Evolutionary conservation across 2,888 invertebrate species (phyloP).

Genomic region (Dendrolimus houi): DNA sequence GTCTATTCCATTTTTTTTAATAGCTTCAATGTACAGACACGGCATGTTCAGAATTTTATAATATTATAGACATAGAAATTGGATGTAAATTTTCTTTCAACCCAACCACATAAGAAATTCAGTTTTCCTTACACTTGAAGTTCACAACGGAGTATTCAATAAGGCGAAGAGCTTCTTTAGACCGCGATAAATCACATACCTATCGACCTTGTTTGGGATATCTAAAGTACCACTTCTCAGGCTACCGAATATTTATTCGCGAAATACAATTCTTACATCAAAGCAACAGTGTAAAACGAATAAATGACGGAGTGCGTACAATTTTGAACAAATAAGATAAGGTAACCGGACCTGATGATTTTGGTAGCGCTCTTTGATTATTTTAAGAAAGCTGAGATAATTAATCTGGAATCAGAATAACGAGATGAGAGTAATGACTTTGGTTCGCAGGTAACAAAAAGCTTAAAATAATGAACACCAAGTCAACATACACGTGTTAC

Average conservation of each 20-base stretch:
- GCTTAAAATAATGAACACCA: too few species aligned
- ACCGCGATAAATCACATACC: constrained; percentile 57
- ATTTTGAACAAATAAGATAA: not conserved
- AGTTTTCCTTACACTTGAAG: constrained; percentile 61
- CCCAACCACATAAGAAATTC: constrained; percentile 28
- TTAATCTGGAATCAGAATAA: not conserved
- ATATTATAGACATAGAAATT: too few species aligned
- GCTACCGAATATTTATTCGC: constrained; percentile 12
- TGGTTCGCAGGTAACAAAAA: not conserved
- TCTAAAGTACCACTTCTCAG: constrained; percentile 31
- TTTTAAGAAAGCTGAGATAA: not conserved
- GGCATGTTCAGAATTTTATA: too few species aligned
- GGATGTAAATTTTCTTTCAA: too few species aligned
- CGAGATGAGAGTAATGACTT: not conserved
- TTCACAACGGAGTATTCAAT: constrained; percentile 51
- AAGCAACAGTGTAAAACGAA: constrained; percentile 6
- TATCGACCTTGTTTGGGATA: constrained; percentile 32
- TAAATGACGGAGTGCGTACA: not conserved
- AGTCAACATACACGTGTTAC: too few species aligned
- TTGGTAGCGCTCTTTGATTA: not conserved
- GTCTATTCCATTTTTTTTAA: too few species aligned
- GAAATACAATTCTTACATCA: constrained; percentile 3
- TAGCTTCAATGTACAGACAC: too few species aligned
- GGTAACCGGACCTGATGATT: not conserved
- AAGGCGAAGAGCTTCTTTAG: constrained; percentile 41